These are phyloP conservation scores for Holacanthella duospinosa DNA, from an alignment of 2,888 invertebrate genomes.

Conservation along the genomic window DNA sequence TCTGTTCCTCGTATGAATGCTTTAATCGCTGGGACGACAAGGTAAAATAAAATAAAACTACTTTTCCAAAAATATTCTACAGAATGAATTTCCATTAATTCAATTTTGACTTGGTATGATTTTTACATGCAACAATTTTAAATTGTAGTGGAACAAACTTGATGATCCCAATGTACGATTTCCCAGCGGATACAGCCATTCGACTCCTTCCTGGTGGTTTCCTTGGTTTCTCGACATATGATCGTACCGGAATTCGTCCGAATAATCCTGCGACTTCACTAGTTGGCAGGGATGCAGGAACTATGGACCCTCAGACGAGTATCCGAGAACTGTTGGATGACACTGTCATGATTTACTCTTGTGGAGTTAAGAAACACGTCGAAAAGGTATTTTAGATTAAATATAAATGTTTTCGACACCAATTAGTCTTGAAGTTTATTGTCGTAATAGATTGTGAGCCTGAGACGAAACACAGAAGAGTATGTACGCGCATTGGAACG, in stretches of 20 bases:
- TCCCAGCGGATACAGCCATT: constrained; percentile 22
- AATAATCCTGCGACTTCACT: constrained; percentile 29
- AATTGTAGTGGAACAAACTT: constrained; percentile 28
- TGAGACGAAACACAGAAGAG: constrained; percentile 46
- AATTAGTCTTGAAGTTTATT: neutral
- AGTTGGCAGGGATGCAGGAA: constrained; percentile 28
- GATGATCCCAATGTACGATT: constrained; percentile 33
- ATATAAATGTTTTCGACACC: neutral
- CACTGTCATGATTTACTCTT: constrained; percentile 55
- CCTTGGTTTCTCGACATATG: constrained; percentile 25
- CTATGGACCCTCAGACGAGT: constrained; percentile 30
- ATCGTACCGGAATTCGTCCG: constrained; percentile 18
- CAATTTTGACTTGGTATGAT: neutral
- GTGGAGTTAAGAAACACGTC: constrained; percentile 55
- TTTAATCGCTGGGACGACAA: constrained; percentile 29
- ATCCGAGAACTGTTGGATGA: constrained; percentile 52
- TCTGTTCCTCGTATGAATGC: constrained; percentile 17
- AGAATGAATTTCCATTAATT: neutral
- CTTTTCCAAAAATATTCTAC: neutral
- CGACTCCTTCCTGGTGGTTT: constrained; percentile 22
- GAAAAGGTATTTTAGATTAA: constrained; percentile 37
- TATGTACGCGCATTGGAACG: constrained; percentile 54
- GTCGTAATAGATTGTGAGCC: neutral
- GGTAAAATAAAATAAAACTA: constrained; percentile 13
- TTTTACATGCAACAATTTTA: too few species aligned